Percentiles rank a stretch among this genome's conserved stretches.
These are phyloP conservation scores for Agelaius phoeniceus DNA, from an alignment of 2,113 vertebrate genomes.

Conservation along the genomic window DNA sequence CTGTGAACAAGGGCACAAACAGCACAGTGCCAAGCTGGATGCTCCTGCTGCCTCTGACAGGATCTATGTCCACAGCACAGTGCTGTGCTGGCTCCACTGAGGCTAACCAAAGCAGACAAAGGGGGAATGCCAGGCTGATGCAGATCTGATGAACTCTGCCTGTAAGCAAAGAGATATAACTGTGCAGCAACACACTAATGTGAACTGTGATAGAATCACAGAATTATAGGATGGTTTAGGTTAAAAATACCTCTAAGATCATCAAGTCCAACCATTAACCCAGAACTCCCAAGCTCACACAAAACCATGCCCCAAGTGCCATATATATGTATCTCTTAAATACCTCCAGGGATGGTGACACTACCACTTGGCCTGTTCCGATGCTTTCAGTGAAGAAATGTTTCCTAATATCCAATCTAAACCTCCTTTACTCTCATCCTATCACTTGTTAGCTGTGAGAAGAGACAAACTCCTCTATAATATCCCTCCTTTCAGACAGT, in stretches of 20 bases:
- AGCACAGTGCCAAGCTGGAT: neutral
- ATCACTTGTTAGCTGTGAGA: neutral
- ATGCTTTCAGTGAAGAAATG: neutral
- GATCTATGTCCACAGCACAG: neutral
- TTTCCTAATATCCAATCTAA: neutral
- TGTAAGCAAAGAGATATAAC: neutral
- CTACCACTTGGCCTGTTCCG: neutral
- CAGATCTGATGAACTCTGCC: neutral
- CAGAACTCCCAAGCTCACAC: neutral
- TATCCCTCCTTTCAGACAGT: neutral
- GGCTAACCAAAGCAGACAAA: neutral
- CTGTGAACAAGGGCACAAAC: neutral
- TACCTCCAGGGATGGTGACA: neutral
- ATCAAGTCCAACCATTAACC: neutral
- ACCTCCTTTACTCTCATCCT: neutral
- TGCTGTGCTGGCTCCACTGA: neutral
- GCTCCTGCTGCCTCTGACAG: neutral
- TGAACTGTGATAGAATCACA: neutral
- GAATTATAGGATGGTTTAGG: neutral
- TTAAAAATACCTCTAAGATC: neutral
- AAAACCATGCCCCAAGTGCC: neutral
- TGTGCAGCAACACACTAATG: neutral
- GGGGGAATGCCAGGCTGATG: neutral
- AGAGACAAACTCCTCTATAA: fast-evolving
- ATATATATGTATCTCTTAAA: neutral